phyloP scores from a whole-genome alignment of 1,140 invertebrate genomes.

The Branchinecta lindahli region DNA sequence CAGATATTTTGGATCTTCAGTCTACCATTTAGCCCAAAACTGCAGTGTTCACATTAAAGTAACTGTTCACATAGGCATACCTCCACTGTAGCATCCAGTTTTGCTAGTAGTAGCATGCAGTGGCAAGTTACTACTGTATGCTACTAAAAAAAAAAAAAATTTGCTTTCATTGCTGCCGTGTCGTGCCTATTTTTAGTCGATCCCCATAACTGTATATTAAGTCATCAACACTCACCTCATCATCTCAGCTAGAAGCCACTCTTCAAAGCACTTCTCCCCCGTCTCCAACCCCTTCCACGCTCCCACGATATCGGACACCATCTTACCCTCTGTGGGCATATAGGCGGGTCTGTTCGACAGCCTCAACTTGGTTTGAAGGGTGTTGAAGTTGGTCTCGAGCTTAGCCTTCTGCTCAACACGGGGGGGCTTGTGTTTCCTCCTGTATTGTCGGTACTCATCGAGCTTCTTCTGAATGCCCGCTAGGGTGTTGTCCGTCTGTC shows the following conservation, averaged over 20 bases:
- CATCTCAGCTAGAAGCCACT: constrained; percentile 96
- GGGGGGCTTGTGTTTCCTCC: constrained; percentile 94
- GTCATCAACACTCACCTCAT: constrained; percentile 48
- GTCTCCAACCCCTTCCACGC: constrained; percentile 96
- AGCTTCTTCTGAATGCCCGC: constrained; percentile 92
- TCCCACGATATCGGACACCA: constrained; percentile 93
- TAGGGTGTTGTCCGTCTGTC: constrained; percentile 93
- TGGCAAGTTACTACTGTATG: no score
- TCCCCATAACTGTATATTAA: no score
- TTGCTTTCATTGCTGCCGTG: no score
- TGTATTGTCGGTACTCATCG: constrained; percentile 95
- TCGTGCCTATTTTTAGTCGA: no score
- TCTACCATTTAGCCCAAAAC: no score
- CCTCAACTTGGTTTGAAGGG: constrained; percentile 88
- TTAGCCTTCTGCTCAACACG: constrained; percentile 97
- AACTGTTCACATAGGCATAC: no score
- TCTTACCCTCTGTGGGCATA: constrained; percentile 96
- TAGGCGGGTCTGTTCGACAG: constrained; percentile 95
- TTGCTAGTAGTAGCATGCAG: no score
- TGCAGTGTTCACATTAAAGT: no score
- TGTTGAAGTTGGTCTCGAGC: constrained; percentile 97
- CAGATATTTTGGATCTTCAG: no score
- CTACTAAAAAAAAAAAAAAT: no score
- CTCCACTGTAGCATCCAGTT: no score
- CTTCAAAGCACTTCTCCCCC: constrained; percentile 96